These are phyloP conservation scores for Empidonax alnorum DNA, from an alignment of 2,113 vertebrate species.

Conservation along the genomic window DNA sequence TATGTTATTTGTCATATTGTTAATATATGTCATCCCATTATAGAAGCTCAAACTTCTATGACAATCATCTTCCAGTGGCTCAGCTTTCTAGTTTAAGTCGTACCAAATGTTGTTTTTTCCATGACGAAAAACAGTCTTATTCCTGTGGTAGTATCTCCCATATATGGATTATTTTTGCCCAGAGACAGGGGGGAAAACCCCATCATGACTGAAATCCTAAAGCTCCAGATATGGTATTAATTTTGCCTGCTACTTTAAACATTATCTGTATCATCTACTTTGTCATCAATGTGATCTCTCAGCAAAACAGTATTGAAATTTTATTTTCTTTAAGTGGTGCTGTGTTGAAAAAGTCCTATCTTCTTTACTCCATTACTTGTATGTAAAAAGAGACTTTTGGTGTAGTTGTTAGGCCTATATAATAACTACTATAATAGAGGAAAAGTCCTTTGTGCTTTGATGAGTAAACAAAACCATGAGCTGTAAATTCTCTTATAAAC, in stretches of 20 bases:
- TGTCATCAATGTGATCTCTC: not conserved
- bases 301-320: not conserved
- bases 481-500: not conserved
- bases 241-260: not conserved
- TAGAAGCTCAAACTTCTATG: not conserved
- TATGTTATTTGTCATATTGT: no score
- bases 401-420: not conserved
- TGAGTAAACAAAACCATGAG: not conserved
- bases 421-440: not conserved
- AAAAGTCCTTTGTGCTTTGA: not conserved
- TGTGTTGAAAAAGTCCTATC: not conserved
- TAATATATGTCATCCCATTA: no score
- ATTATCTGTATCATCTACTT: not conserved
- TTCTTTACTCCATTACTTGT: not conserved
- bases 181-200: not conserved
- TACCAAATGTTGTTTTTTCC: not conserved
- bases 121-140: not conserved
- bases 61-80: not conserved
- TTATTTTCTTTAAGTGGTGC: not conserved
- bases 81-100: rapidly evolving
- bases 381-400: not conserved
- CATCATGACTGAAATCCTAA: not conserved
- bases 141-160: not conserved
- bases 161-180: not conserved
- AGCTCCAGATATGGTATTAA: not conserved